phyloP scores from a whole-genome alignment of 2,888 invertebrate species.

The Rotaria magnacalcarata region DNA sequence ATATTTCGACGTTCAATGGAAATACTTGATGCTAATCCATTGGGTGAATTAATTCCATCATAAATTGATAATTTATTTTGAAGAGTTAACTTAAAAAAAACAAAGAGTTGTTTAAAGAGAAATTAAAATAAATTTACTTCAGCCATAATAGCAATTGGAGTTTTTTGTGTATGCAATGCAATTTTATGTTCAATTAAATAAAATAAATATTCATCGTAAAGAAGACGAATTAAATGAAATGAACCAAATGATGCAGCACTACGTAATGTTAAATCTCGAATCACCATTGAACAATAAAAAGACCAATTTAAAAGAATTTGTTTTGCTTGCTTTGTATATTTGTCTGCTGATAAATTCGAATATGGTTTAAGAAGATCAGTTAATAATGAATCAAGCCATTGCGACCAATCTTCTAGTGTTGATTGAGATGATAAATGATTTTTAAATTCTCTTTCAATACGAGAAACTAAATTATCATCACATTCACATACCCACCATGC shows the following conservation, averaged over 20 bases:
- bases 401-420: slow-evolving; percentile 91
- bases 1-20: slow-evolving; percentile 11
- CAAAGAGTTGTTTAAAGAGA: too few species aligned
- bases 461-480: slow-evolving; percentile 75
- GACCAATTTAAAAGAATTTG: slow-evolving; percentile 97
- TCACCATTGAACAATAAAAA: slow-evolving; percentile 95
- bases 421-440: slow-evolving; percentile 70
- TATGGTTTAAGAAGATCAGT: slow-evolving; percentile 80
- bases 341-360: slow-evolving; percentile 64
- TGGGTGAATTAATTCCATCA: slow-evolving; percentile 1
- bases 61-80: slow-evolving; percentile 17
- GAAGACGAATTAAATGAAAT: slow-evolving; percentile 89
- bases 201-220: slow-evolving; percentile 99
- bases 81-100: not conserved
- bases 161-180: slow-evolving; percentile 79
- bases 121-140: not conserved
- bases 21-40: not conserved
- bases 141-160: slow-evolving; percentile 77
- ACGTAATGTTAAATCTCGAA: slow-evolving; percentile 86
- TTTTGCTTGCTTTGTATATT: slow-evolving; percentile 59
- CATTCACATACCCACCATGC: slow-evolving; percentile 97
- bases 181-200: slow-evolving; percentile 94
- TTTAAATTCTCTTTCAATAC: slow-evolving; percentile 82
- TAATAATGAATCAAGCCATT: slow-evolving; percentile 90
- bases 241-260: slow-evolving; percentile 97